Conservation (phyloP, 2,113 vertebrate species). For the Eonycteris spelaea region DNA sequence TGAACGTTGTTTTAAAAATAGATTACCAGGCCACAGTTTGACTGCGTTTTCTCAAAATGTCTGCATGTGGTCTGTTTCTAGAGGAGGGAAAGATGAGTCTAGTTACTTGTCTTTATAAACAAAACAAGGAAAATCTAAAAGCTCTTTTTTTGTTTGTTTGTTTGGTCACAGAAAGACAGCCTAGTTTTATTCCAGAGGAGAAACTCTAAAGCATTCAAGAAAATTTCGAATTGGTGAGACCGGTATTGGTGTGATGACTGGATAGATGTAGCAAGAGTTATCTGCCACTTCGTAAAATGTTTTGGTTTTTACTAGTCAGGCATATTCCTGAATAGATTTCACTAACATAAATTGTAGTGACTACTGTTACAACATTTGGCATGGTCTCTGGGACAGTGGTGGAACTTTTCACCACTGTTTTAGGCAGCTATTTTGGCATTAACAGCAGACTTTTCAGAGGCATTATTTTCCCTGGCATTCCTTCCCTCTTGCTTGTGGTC, state of each 20-base stretch:
- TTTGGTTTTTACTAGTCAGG: not conserved
- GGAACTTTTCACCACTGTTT: not conserved
- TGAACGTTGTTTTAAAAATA: not conserved
- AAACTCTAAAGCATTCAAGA: not conserved
- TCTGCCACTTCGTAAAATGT: not conserved
- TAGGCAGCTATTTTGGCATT: constrained; percentile 4
- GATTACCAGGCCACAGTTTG: not conserved
- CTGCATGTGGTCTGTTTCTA: not conserved
- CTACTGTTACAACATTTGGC: not conserved
- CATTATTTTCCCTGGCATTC: not conserved
- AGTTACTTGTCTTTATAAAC: not conserved
- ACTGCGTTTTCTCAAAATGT: not conserved
- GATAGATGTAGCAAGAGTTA: not conserved
- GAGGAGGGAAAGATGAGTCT: not conserved
- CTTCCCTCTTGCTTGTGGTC: not conserved
- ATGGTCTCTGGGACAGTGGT: not conserved
- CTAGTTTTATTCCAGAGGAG: not conserved
- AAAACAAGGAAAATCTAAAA: not conserved
- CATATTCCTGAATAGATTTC: not conserved
- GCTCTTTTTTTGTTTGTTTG: not conserved
- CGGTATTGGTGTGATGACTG: not conserved
- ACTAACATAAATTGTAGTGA: not conserved
- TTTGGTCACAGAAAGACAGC: not conserved
- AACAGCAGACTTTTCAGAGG: not conserved
- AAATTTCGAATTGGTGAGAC: not conserved